Evolutionary conservation across 92 coral and sea anemone species (phyloP), one percentile per base, ranked within the genome.

Genomic region (Siderastrea siderea): DNA sequence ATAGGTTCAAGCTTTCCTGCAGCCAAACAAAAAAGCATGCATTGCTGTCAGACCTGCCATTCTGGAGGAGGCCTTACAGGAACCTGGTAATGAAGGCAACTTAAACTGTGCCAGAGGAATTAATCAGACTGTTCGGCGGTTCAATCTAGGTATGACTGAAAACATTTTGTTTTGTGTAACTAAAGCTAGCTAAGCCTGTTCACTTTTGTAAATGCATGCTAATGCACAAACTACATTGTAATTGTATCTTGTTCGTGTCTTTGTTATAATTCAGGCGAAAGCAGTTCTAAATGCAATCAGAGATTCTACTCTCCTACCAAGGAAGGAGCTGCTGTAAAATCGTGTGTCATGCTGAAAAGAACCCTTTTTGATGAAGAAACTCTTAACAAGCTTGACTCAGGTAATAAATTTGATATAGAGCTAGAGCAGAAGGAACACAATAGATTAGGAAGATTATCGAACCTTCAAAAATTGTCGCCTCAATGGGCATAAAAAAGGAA

Each of bases 1-100:
- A 70, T 70, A 70, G 75, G 75, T 70, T 70, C 75, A 70, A 70
- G 75, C 75, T 70, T 70, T 70, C 75, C 75, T 70, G 53, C 75
- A 70, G 1, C 10, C 75, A 46, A 70, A 70, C 75, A 70, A 80
- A 46, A 80, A 65, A n/a, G 84, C 75, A 65, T 80, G 84, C 84
- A 80, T 80, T 80, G 73, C 70, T 64, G 52, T 26, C 38, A 26
- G 38, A 26, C 38, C 38, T 26, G 38, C 38, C 38, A 26, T 26
- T 26, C 38, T 26, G 38, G 38, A 26, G 38, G 38, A 26, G 38
- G 38, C 38, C 38, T 26, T 26, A 26, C 38, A 26, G 38, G 38
- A 26, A 26, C 38, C 38, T 26, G 38, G 75, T 45, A 16, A 70
- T 1, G 53, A 70, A 70, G 75, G 75, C 75, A 70, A 70, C 45